Base-by-base conservation (phyloP, 2,888 invertebrate genomes). In the Trichopria drosophilae region DNA sequence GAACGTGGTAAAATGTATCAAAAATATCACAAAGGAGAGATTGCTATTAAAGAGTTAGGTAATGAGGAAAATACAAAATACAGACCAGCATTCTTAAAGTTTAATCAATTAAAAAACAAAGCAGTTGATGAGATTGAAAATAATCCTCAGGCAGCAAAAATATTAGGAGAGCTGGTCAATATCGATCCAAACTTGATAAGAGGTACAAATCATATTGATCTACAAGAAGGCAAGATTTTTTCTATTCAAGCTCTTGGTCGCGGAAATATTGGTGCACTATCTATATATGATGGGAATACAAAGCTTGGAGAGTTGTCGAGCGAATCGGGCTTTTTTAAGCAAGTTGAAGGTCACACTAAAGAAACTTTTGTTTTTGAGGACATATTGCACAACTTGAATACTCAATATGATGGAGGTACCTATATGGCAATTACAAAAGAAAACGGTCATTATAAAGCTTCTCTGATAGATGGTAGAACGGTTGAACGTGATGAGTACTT, bases 171-270 rank as follows among this genome's bases (percentile, higher is more conserved):
- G 43, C 23, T 43, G 43, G 28, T 43, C 34, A 43, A 43, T 43
- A 43, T 43, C 43, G 43, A 43, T 43, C 15, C 43, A 43, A 43
- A 43, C 43, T 43, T 43, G 18, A 43, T 43, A 13, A 43, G 43
- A 43, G 43, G 34, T 43, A 43, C 43, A 34, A n/a, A n/a, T n/a
- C 32, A 43, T 18, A 43, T 43, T 43, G 24, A 43, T 43, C 43
- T 43, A 43, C 43, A 43, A 43, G 34, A 43, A 43, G 43, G 43
- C 34, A 43, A 43, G 43, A 43, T 43, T 43, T 43, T 43, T 43
- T 43, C 43, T 43, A 43, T 43, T 32, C 43, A 43, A 43, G 43
- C 43, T 43, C 43, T 34, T 43, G 43, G 43, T 43, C 43, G 34
- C 32, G 43, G 43, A 43, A n/a, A 43, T 34, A 43, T 43, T 32